Conservation (phyloP, 2,888 invertebrate species). For the Amphipyra tragopoginis region DNA sequence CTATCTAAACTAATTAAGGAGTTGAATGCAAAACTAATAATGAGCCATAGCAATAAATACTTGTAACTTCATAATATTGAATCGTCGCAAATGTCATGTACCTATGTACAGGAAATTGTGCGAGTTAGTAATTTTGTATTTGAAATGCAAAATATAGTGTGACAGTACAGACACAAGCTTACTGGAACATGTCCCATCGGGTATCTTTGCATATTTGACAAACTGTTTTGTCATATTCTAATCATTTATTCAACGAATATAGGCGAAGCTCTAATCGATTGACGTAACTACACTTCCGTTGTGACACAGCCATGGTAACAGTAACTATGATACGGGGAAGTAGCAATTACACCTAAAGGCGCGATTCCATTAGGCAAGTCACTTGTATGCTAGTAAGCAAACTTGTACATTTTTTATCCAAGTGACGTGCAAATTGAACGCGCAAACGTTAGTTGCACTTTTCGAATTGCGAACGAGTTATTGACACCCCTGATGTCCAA, state of each 20-base stretch:
- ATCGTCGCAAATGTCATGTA: constrained; percentile 50
- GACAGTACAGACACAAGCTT: constrained; percentile 63
- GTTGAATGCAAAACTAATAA: neutral
- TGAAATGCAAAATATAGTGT: constrained; percentile 72
- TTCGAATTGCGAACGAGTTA: too few species aligned
- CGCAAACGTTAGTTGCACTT: too few species aligned
- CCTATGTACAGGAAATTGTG: constrained; percentile 61
- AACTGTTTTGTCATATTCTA: constrained; percentile 75
- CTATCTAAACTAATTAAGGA: too few species aligned
- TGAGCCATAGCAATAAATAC: neutral
- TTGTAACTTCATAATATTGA: constrained; percentile 40
- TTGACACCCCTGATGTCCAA: too few species aligned
- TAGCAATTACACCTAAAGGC: neutral
- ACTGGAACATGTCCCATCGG: constrained; percentile 68
- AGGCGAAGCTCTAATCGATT: constrained; percentile 40
- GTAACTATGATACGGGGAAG: neutral
- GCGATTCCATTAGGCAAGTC: too few species aligned
- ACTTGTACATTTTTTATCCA: too few species aligned
- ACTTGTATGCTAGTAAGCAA: too few species aligned
- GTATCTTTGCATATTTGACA: constrained; percentile 81
- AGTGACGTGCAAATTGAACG: too few species aligned
- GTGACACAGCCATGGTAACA: neutral
- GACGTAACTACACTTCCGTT: constrained; percentile 17
- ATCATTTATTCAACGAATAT: constrained; percentile 67
- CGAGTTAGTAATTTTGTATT: constrained; percentile 72